Evolutionary conservation across 2,797 vertebrate genomes (phyloP).

Genomic region (Bryconaethiops microstoma): DNA sequence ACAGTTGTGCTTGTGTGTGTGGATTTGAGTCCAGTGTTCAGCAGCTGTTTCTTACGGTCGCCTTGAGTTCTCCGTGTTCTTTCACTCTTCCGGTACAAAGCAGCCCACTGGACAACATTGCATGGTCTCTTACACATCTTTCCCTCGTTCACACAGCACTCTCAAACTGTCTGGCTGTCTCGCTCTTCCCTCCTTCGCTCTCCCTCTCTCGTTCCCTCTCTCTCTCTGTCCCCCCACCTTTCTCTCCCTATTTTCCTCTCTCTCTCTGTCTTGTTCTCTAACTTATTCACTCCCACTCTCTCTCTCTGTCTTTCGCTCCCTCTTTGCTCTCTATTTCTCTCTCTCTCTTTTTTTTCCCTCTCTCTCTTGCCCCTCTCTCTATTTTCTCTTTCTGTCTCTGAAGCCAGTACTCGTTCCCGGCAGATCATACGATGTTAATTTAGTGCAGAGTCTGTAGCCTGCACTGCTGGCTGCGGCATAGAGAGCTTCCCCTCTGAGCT

Average conservation of each 20-base stretch:
- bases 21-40: neutral
- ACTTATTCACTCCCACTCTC: neutral
- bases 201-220: neutral
- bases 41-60: constrained; percentile 17
- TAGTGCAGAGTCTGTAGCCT: constrained; percentile 30
- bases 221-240: neutral
- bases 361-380: neutral
- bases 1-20: neutral
- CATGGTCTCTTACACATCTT: constrained; percentile 1
- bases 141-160: neutral
- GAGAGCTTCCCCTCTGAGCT: neutral
- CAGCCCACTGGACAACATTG: constrained; percentile 11
- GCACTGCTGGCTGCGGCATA: neutral
- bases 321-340: neutral
- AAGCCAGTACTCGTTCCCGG: constrained; percentile 25
- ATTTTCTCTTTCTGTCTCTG: neutral
- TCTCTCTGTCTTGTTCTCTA: too few relatives aligned
- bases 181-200: neutral
- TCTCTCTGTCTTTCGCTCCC: neutral
- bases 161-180: neutral
- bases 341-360: neutral
- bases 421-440: constrained; percentile 44
- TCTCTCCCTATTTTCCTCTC: neutral
- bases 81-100: constrained; percentile 33
- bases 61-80: constrained; percentile 22